phyloP scores from a whole-genome alignment of 1,140 invertebrate species.

The Bombus breviceps region DNA sequence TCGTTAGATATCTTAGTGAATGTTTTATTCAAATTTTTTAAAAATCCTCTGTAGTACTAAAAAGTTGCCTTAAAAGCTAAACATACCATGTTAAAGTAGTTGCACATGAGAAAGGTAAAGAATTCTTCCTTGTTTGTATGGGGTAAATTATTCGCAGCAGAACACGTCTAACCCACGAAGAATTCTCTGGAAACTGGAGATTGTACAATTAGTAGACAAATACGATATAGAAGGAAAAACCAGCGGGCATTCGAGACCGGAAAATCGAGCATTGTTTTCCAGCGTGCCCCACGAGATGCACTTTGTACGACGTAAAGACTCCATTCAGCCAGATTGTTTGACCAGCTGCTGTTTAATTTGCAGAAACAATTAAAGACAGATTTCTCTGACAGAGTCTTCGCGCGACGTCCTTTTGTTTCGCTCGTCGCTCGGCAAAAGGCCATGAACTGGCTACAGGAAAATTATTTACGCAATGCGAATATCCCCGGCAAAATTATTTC shows the following conservation, averaged over 20 bases:
- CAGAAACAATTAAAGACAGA: constrained; percentile 13
- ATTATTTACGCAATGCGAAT: constrained; percentile 3
- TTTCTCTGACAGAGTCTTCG: background rate
- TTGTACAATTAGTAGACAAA: background rate
- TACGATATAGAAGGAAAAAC: background rate
- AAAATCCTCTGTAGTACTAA: background rate
- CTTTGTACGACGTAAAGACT: background rate
- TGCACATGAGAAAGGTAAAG: background rate
- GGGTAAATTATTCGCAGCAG: background rate
- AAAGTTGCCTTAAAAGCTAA: background rate
- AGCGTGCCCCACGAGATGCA: background rate
- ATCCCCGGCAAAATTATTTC: background rate
- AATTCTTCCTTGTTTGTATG: background rate
- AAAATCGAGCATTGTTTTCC: constrained; percentile 10
- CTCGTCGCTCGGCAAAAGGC: background rate
- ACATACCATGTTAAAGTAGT: background rate
- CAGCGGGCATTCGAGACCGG: background rate
- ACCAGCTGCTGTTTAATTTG: constrained; percentile 28
- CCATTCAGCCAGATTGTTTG: constrained; percentile 2
- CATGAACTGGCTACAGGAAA: background rate
- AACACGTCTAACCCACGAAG: background rate
- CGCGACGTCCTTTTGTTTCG: background rate
- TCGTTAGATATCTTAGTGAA: no score
- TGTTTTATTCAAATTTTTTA: no score
- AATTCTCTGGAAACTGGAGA: background rate